A percentile compares a stretch with the other conserved stretches of the same genome.
phyloP scores from a whole-genome alignment of 1,140 invertebrate genomes.

The Hetaerina americana region DNA sequence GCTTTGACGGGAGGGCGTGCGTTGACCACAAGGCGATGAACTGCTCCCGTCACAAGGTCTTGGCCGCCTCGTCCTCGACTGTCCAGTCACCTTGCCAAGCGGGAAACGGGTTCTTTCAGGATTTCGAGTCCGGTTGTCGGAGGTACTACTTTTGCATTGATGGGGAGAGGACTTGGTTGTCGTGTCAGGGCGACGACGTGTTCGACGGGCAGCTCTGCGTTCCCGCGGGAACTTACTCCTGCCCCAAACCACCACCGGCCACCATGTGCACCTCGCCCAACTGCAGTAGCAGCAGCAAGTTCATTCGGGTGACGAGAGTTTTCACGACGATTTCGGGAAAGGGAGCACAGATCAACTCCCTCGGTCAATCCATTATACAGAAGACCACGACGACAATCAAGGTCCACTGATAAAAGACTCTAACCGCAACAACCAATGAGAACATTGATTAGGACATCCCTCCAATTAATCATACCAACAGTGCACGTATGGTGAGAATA shows the following conservation, averaged over 20 bases:
- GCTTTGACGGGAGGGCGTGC: conserved; percentile 37
- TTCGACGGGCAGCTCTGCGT: conserved; percentile 40
- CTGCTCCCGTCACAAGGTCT: conserved; percentile 32
- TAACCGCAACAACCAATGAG: no score
- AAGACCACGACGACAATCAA: not conserved
- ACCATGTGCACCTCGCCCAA: not conserved
- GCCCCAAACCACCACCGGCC: not conserved
- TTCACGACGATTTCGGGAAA: not conserved
- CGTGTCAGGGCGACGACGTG: conserved; percentile 36
- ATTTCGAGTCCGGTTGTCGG: conserved; percentile 36
- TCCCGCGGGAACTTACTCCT: conserved; percentile 10
- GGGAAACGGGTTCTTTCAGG: conserved; percentile 40
- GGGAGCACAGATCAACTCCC: not conserved
- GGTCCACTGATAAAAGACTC: no score
- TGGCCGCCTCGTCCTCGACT: conserved; percentile 18
- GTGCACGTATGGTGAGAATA: no score
- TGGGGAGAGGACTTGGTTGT: conserved; percentile 35
- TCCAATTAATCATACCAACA: no score
- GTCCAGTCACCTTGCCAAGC: conserved; percentile 24
- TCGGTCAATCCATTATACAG: not conserved
- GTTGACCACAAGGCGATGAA: conserved; percentile 24
- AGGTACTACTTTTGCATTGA: conserved; percentile 43
- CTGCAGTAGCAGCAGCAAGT: not conserved
- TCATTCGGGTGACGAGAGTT: not conserved
- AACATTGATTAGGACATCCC: no score